Evolutionary conservation across 2,113 vertebrate genomes (phyloP), one percentile per base, ranked within the genome.

Genomic region (Myocastor coypus): DNA sequence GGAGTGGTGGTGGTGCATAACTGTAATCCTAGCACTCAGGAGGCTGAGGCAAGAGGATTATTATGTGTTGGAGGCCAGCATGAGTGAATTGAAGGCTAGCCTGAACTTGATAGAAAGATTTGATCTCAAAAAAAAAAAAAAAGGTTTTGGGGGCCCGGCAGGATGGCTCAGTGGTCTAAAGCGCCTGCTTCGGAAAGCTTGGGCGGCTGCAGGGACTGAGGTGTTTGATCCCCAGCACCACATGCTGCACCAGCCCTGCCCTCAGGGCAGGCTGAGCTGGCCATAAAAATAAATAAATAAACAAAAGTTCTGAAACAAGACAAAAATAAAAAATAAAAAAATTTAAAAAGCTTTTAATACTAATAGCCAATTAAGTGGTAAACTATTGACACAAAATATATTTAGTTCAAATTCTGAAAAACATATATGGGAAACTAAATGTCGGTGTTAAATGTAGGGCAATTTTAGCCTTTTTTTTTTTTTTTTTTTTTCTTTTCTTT

Each of bases 361-460:
- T 50, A 94, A 80, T 69, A 80, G 52, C 28, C 42, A 94, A 50
- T 61, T 94, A 93, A 94, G 77, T 46, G 57, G 24, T 40, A 11
- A 19, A 83, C 75, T 71, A 59, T 55, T 95, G 11, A 16, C 24
- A 83, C 77, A 95, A 89, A 87, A 50, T 75, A 75, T 57, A 88
- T 86, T 92, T 93, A 91, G 82, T 59, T 97, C 20, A 92, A 87
- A 28, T 71, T 66, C 73, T 66, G 0, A 69, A 92, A 92, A 92
- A 77, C 22, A 87, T 34, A 34, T 16, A 50, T 34, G 84, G 7
- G 16, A 94, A 95, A 93, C 83, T 87, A 77, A 92, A 92, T 82
- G 32, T 50, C 73, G 34, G 85, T 86, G 34, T 26, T 75, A 59
- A 83, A 94, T 90, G 24, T 14, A 83, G 63, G 30, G 63, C 42